Evolutionary conservation across 2,113 vertebrate genomes (phyloP).

Genomic region (Odontesthes bonariensis): DNA sequence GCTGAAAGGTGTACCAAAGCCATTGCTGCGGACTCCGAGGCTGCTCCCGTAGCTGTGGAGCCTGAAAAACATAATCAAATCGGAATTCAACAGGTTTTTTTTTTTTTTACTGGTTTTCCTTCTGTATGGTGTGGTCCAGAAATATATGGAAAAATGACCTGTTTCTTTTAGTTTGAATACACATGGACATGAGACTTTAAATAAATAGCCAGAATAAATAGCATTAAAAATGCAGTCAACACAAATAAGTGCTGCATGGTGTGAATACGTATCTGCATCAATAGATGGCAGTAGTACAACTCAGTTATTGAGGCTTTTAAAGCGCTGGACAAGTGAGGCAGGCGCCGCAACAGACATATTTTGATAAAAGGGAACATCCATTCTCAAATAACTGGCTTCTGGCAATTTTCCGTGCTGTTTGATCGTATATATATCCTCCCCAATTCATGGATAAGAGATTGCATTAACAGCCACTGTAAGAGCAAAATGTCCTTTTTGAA

Average conservation of each 20-base stretch:
- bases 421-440: conserved; percentile 17
- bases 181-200: neutral
- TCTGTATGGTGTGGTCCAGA: neutral
- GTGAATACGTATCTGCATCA: conserved; percentile 15
- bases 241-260: neutral
- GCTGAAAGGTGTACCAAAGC: conserved; percentile 86
- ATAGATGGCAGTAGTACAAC: conserved; percentile 66
- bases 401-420: conserved; percentile 31
- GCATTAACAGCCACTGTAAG: conserved; percentile 22
- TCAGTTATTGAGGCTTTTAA: neutral
- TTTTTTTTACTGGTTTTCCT: neutral
- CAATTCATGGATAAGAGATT: conserved; percentile 2
- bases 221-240: neutral
- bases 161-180: neutral
- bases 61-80: conserved; percentile 78
- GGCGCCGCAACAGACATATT: neutral
- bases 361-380: conserved; percentile 22
- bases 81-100: neutral
- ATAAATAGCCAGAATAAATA: neutral
- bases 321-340: neutral
- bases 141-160: neutral
- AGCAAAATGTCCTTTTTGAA: conserved; percentile 33
- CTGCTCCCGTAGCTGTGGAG: conserved; percentile 86
- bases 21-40: conserved; percentile 81
- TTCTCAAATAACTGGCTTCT: conserved; percentile 28